Conservation (phyloP, 2,797 vertebrate species). For the Poliocrania exsul region DNA sequence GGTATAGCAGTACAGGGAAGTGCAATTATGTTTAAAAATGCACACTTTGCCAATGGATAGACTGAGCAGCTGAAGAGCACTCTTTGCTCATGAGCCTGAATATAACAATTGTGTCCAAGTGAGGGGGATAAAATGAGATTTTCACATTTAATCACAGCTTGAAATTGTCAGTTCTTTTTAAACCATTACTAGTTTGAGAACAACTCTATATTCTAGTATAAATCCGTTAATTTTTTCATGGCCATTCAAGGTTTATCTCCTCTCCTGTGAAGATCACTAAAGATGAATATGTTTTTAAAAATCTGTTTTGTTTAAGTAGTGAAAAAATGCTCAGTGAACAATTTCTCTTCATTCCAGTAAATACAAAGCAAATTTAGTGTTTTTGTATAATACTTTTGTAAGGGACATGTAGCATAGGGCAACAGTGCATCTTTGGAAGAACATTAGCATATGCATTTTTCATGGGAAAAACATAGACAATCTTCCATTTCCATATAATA, state of each 20-base stretch:
- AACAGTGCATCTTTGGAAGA: background rate
- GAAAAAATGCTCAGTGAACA: background rate
- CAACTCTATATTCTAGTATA: background rate
- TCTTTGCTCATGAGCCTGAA: background rate
- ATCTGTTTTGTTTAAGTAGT: background rate
- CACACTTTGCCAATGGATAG: background rate
- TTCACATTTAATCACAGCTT: background rate
- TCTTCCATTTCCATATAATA: background rate
- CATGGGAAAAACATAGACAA: background rate
- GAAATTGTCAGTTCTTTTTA: background rate
- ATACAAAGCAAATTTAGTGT: background rate
- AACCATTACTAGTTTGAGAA: background rate
- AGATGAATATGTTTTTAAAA: background rate
- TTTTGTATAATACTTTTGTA: background rate
- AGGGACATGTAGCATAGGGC: background rate
- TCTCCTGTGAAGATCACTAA: background rate
- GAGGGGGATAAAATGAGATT: background rate
- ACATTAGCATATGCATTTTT: background rate
- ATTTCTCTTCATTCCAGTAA: background rate
- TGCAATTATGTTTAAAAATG: background rate
- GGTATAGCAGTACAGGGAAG: background rate
- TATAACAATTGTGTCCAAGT: background rate
- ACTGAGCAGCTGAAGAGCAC: background rate
- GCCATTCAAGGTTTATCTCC: background rate
- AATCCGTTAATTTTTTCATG: background rate